Conservation (phyloP, 2,797 vertebrate genomes). For the Dicrostonyx torquatus region DNA sequence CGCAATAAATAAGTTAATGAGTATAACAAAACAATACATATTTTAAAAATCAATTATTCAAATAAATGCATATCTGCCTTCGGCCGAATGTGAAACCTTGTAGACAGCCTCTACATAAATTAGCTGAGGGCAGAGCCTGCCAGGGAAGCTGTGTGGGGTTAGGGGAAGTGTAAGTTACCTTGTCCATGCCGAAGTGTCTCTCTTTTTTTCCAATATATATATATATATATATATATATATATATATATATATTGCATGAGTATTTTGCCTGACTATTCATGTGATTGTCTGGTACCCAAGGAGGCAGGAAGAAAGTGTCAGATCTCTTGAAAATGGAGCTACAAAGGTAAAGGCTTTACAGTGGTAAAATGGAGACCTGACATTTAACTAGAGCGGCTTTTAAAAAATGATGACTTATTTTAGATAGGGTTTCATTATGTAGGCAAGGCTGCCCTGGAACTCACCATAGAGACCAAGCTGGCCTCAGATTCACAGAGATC, state of each 20-base stretch:
- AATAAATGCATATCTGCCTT: neutral
- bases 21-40: neutral
- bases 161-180: neutral
- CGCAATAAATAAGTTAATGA: neutral
- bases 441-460: no score
- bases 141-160: neutral
- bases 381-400: no score
- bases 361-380: no score
- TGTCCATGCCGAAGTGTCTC: neutral
- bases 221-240: no score
- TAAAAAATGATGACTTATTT: no score
- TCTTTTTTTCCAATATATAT: neutral
- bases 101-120: neutral
- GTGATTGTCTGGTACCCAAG: neutral
- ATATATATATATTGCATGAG: neutral
- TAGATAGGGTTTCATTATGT: no score
- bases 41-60: constrained; percentile 37
- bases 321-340: neutral
- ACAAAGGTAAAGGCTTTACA: no score
- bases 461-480: no score
- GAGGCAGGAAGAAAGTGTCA: neutral
- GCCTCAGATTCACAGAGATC: no score
- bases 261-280: neutral
- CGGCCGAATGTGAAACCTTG: neutral
- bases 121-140: neutral